phyloP scores from a whole-genome alignment of 2,888 invertebrate genomes.

The Terebella lapidaria region DNA sequence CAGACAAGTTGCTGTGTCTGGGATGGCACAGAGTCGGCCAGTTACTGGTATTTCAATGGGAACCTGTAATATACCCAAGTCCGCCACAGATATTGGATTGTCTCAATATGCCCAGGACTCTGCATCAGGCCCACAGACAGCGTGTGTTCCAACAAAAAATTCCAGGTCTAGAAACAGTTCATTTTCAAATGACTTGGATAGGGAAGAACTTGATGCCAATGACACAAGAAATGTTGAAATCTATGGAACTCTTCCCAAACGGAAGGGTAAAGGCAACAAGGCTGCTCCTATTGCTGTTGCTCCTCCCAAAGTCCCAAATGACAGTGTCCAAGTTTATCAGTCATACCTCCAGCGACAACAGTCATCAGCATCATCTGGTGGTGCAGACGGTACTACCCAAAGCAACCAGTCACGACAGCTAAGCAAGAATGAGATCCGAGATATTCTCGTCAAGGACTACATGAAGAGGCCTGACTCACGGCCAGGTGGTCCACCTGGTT shows the following conservation, averaged over 20 bases:
- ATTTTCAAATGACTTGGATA: too few species aligned
- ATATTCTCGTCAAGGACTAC: slow-evolving; percentile 2
- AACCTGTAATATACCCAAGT: not conserved
- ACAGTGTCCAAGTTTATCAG: not conserved
- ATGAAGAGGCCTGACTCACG: not conserved
- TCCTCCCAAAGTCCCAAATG: not conserved
- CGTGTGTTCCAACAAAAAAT: not conserved
- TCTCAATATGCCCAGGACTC: not conserved
- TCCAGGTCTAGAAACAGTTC: too few species aligned
- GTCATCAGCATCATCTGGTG: not conserved
- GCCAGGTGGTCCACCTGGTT: not conserved
- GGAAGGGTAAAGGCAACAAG: not conserved
- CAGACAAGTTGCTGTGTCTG: not conserved
- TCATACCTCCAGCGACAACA: not conserved
- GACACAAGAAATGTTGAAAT: not conserved
- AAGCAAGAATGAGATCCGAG: not conserved
- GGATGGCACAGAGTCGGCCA: not conserved
- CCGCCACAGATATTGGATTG: not conserved
- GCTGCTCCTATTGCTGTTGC: not conserved
- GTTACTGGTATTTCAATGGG: not conserved
- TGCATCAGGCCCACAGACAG: not conserved
- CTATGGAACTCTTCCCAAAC: not conserved
- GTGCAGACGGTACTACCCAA: not conserved
- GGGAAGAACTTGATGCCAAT: not conserved
- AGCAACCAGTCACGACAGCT: not conserved